phyloP scores from a whole-genome alignment of 2,888 invertebrate species.

The Drosophila picticornis region DNA sequence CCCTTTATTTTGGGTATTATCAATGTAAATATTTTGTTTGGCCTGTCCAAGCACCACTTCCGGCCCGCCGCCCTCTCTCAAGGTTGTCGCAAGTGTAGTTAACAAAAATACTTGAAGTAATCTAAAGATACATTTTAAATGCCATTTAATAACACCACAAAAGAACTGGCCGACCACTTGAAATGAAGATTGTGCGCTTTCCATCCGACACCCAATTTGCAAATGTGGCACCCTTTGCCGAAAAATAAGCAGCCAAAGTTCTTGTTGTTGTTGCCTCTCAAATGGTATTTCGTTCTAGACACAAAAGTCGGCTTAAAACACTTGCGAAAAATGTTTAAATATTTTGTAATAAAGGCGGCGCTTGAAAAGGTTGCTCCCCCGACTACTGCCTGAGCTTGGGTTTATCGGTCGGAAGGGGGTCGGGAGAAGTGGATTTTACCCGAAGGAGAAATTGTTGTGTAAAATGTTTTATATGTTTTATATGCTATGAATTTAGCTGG shows the following conservation, averaged over 20 bases:
- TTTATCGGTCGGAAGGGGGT: not conserved
- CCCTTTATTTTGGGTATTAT: conserved; percentile 11
- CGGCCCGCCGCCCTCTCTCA: not conserved
- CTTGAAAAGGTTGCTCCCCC: conserved; percentile 61
- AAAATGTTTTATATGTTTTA: conserved; percentile 80
- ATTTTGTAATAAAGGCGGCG: conserved; percentile 73
- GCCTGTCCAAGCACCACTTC: not conserved
- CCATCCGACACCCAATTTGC: conserved; percentile 18
- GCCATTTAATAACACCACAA: conserved; percentile 76
- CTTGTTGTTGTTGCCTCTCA: conserved; percentile 50
- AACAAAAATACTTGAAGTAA: conserved; percentile 59
- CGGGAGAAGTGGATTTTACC: conserved; percentile 1
- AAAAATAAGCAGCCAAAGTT: conserved; percentile 56
- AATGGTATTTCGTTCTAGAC: conserved; percentile 76
- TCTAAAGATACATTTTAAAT: conserved; percentile 71
- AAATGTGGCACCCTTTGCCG: conserved; percentile 48
- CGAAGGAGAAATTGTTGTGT: conserved; percentile 67
- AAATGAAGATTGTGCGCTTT: conserved; percentile 21
- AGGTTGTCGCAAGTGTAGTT: conserved; percentile 18
- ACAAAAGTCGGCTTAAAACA: conserved; percentile 81
- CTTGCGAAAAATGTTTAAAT: conserved; percentile 81
- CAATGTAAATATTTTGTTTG: conserved; percentile 16
- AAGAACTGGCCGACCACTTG: conserved; percentile 61
- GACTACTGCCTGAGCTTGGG: conserved; percentile 33
- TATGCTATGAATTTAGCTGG: conserved; percentile 75